These are phyloP conservation scores for Pasiphila rectangulata DNA, from an alignment of 2,888 invertebrate genomes.

Conservation along the genomic window DNA sequence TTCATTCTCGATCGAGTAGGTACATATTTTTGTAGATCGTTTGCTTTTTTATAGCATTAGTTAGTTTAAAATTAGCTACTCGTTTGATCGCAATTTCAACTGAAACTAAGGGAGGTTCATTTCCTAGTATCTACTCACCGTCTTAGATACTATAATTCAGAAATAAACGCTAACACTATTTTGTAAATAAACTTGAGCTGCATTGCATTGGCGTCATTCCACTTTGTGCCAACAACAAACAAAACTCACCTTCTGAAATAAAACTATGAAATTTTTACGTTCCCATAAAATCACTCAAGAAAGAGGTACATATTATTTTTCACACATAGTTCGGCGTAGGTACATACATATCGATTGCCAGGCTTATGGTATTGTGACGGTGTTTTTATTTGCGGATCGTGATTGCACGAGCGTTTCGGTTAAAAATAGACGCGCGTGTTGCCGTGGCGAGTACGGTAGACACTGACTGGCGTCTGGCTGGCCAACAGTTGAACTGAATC, in stretches of 20 bases:
- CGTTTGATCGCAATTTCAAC: no score
- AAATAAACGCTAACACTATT: constrained; percentile 40
- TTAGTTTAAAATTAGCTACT: no score
- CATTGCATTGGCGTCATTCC: constrained; percentile 38
- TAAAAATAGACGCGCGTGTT: constrained; percentile 15
- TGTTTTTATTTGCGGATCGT: constrained; percentile 40
- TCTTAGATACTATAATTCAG: no score
- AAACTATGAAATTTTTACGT: constrained; percentile 32
- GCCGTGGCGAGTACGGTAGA: constrained; percentile 13
- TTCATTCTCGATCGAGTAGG: no score
- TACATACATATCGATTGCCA: constrained; percentile 39
- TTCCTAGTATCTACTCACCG: no score
- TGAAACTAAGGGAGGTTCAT: no score
- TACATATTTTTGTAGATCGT: no score
- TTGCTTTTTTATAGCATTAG: no score
- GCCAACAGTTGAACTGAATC: constrained; percentile 11
- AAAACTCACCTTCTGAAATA: constrained; percentile 48
- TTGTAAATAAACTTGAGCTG: constrained; percentile 39
- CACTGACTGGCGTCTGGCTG: constrained; percentile 15
- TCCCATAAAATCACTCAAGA: constrained; percentile 30
- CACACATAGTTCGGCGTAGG: constrained; percentile 39
- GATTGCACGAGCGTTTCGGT: constrained; percentile 21
- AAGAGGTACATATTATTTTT: constrained; percentile 34
- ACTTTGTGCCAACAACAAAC: constrained; percentile 43
- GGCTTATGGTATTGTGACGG: constrained; percentile 42